Percentiles rank a stretch among this genome's conserved stretches.
These are phyloP conservation scores for Tachysurus vachellii DNA, from an alignment of 2,113 vertebrate species.

Conservation along the genomic window DNA sequence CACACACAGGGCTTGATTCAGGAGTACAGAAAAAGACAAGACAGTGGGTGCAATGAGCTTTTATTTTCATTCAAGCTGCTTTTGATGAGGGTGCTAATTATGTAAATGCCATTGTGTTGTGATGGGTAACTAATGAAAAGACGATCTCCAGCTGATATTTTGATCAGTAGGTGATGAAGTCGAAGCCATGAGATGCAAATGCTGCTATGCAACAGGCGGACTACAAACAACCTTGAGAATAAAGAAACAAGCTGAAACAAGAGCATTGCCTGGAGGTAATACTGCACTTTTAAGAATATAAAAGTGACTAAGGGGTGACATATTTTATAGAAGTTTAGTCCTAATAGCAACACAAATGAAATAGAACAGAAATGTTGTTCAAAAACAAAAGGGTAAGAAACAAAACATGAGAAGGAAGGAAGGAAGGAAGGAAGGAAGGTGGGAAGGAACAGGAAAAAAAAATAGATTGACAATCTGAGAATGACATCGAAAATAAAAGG, in stretches of 20 bases:
- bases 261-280: neutral
- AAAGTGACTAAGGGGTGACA: too few relatives aligned
- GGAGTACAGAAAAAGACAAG: conserved; percentile 61
- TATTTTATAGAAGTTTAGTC: too few relatives aligned
- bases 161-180: conserved; percentile 13
- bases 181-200: neutral
- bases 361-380: neutral
- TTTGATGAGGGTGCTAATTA: conserved; percentile 37
- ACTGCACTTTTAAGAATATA: neutral
- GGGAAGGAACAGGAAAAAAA: neutral
- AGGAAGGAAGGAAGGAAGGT: too few relatives aligned
- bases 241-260: neutral
- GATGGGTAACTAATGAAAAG: conserved; percentile 37
- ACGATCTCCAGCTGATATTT: conserved; percentile 34
- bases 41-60: conserved; percentile 34
- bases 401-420: neutral
- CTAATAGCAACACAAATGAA: neutral
- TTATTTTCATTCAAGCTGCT: conserved; percentile 39
- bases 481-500: too few relatives aligned
- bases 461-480: too few relatives aligned
- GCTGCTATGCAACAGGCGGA: conserved; percentile 3
- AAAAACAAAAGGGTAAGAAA: neutral
- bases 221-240: neutral
- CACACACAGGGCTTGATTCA: conserved; percentile 60
- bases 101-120: conserved; percentile 34